Percentiles rank a stretch among this genome's conserved stretches.
phyloP scores from a whole-genome alignment of 2,888 invertebrate genomes.

The Cacoxenus indagator region DNA sequence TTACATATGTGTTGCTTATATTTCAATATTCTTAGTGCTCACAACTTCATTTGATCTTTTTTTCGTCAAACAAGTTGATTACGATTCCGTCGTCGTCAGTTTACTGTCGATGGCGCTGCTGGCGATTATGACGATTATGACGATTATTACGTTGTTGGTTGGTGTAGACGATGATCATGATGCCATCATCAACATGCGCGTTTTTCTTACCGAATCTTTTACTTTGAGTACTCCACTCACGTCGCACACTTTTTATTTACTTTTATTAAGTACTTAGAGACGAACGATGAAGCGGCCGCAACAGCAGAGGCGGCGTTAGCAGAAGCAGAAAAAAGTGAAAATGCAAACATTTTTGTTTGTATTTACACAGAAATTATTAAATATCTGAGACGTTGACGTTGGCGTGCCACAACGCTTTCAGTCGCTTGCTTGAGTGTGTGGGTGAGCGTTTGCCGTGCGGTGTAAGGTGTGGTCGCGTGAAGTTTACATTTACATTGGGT shows the following conservation, averaged over 20 bases:
- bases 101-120: neutral
- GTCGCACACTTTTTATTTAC: neutral
- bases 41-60: too few species aligned
- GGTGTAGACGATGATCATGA: neutral
- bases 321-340: slow-evolving; percentile 5
- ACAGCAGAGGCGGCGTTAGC: too few species aligned
- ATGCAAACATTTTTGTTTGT: slow-evolving; percentile 11
- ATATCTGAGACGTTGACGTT: neutral
- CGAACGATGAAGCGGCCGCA: neutral
- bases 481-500: slow-evolving; percentile 2
- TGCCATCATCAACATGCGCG: neutral
- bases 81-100: too few species aligned
- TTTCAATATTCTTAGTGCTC: too few species aligned
- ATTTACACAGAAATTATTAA: slow-evolving; percentile 13
- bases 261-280: neutral
- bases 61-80: too few species aligned
- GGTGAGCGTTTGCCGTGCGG: neutral
- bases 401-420: neutral
- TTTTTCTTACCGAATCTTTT: neutral
- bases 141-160: too few species aligned
- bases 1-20: too few species aligned
- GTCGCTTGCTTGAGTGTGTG: too few species aligned
- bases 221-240: neutral
- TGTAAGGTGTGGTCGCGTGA: neutral
- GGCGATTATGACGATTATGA: neutral